These are phyloP conservation scores for Sacculina carcini DNA, from an alignment of 2,888 invertebrate genomes.

Conservation along the genomic window DNA sequence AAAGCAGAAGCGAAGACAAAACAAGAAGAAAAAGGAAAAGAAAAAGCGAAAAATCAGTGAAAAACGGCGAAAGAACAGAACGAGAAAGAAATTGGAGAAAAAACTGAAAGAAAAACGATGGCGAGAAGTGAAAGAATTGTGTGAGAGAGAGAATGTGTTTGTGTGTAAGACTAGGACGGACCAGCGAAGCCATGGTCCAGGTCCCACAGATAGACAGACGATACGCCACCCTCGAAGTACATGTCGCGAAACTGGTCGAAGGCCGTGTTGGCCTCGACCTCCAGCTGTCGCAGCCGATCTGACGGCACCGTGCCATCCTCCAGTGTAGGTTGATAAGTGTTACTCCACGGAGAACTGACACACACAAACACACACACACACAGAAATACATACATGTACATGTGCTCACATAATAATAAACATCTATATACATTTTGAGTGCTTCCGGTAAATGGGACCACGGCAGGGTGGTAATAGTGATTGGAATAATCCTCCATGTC, in stretches of 20 bases:
- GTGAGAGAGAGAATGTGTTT: not conserved
- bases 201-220: conserved; percentile 98
- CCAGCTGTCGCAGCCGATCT: conserved; percentile 73
- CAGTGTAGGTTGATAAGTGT: conserved; percentile 85
- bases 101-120: too few relatives aligned
- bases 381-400: not conserved
- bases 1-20: too few relatives aligned
- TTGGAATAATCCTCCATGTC: not conserved
- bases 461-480: not conserved
- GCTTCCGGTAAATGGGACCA: not conserved
- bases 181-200: conserved; percentile 93
- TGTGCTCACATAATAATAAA: not conserved
- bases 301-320: conserved; percentile 98
- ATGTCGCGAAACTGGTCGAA: conserved; percentile 97
- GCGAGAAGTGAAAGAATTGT: too few relatives aligned
- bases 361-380: not conserved
- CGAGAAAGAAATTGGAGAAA: too few relatives aligned
- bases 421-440: not conserved
- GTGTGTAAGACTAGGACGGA: conserved; percentile 18
- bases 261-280: conserved; percentile 92
- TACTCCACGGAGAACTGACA: conserved; percentile 85
- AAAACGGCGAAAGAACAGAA: too few relatives aligned
- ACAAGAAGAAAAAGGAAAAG: too few relatives aligned
- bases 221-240: conserved; percentile 98
- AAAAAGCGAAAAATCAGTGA: too few relatives aligned